phyloP scores from a whole-genome alignment of 2,113 vertebrate species.

The Tringa solitaria region DNA sequence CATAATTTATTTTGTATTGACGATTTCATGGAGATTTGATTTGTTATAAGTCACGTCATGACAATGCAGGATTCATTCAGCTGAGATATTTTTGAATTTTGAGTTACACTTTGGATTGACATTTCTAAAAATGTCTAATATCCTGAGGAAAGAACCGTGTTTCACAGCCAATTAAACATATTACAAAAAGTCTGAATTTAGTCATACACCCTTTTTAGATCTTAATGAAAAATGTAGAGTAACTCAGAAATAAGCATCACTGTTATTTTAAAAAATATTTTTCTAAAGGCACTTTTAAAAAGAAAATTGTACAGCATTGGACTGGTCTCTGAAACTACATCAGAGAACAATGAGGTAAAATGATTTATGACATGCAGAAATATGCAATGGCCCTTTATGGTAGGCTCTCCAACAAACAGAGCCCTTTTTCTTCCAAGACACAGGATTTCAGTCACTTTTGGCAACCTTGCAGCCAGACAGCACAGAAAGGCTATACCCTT shows the following conservation, averaged over 20 bases:
- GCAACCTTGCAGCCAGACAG: background rate
- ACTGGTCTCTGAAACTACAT: background rate
- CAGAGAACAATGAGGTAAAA: background rate
- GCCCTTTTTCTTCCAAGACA: background rate
- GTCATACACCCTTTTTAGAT: background rate
- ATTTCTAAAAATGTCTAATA: background rate
- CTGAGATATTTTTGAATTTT: background rate
- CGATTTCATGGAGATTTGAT: background rate
- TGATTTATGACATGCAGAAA: background rate
- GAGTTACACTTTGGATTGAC: background rate
- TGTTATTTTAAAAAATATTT: background rate
- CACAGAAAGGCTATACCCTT: background rate
- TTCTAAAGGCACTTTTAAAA: background rate
- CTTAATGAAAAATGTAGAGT: background rate
- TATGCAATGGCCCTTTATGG: background rate
- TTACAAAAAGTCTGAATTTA: background rate
- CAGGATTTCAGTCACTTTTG: background rate
- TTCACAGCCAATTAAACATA: background rate
- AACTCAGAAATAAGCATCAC: background rate
- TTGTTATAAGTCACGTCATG: background rate
- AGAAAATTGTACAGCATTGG: background rate
- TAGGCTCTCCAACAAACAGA: background rate
- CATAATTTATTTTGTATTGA: background rate
- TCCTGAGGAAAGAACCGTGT: background rate
- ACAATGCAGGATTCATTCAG: background rate